Conservation (phyloP, 2,113 vertebrate species). For the Sebastes fasciatus region DNA sequence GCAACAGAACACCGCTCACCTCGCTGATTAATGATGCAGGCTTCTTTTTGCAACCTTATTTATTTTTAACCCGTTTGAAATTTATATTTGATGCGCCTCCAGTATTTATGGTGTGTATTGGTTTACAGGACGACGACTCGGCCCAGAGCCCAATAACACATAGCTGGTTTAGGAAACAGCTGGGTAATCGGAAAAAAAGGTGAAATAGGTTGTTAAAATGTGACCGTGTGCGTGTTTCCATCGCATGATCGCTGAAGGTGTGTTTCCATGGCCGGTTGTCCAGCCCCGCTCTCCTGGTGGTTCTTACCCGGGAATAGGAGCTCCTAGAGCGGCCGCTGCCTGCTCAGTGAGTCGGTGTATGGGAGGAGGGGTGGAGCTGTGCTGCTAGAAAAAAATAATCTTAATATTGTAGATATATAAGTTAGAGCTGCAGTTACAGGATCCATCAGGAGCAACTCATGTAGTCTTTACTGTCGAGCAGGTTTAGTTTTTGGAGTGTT, state of each 20-base stretch:
- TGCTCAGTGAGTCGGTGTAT: conserved; percentile 33
- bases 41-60: conserved; percentile 68
- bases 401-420: conserved; percentile 25
- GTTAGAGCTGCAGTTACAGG: conserved; percentile 9
- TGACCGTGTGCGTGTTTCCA: conserved; percentile 27
- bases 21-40: conserved; percentile 66
- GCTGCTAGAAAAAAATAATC: not conserved
- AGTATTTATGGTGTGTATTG: conserved; percentile 74
- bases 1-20: conserved; percentile 66
- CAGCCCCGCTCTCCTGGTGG: conserved; percentile 29
- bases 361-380: conserved; percentile 36
- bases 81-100: conserved; percentile 79
- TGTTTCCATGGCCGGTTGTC: conserved; percentile 36
- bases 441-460: not conserved
- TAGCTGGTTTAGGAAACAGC: conserved; percentile 32
- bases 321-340: conserved; percentile 56
- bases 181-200: conserved; percentile 31
- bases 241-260: not conserved
- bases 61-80: conserved; percentile 81
- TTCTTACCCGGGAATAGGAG: conserved; percentile 61
- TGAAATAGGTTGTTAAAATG: conserved; percentile 28
- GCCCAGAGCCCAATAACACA: not conserved
- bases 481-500: conserved; percentile 74
- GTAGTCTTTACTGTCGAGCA: not conserved
- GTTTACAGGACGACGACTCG: conserved; percentile 53